Base-by-base conservation (phyloP, 2,797 vertebrate genomes). In the Oceanodroma leucorhoa region DNA sequence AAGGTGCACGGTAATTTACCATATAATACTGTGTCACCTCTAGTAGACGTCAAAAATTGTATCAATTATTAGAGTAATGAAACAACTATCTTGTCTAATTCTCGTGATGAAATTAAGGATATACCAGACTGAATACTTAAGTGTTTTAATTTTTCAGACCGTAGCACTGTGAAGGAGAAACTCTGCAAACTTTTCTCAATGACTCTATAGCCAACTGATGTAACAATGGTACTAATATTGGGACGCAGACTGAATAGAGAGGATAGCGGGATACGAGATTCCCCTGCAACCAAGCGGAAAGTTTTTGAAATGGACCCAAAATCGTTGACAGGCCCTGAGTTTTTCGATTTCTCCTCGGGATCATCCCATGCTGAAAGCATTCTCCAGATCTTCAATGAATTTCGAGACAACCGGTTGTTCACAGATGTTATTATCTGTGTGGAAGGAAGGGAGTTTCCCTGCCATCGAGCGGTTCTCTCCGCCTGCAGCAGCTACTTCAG, bases 401-500 rank as follows among this genome's bases (percentile, higher is more conserved):
- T 99, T 90, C 98, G 99, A 43, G 99, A 99, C 87, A 98, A 98
- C 84, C 98, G 99, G 43, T 97, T 99, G 62, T 99, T 99, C 97
- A 99, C 99, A 1, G 99, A 99, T 21, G 99, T 99, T 38, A 98
- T 99, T 81, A 99, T 99, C 97, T 99, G 99, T 10, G 99, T 99
- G 90, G 99, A 99, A 97, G 99, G 99, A 27, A 98, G 98, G 3
- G 99, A 99, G 97, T 99, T 99, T 86, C 99, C 99, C 20, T 99
- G 99, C 98, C 99, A 99, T 64, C 98, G 99, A 1, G 99, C 99
- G 0, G 98, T 99, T 45, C 99, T 99, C 78, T 99, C 99, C 0
- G 99, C 99, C 70, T 99, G 99, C 97, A 99, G 99, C 79, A 99
- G 99, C 96, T 99, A 99, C 97, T 99, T 99, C 97, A 98, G 99